Evolutionary conservation across 1,140 invertebrate genomes (phyloP), one percentile per base, ranked within the genome.

Genomic region (Heliconius melpomene): DNA sequence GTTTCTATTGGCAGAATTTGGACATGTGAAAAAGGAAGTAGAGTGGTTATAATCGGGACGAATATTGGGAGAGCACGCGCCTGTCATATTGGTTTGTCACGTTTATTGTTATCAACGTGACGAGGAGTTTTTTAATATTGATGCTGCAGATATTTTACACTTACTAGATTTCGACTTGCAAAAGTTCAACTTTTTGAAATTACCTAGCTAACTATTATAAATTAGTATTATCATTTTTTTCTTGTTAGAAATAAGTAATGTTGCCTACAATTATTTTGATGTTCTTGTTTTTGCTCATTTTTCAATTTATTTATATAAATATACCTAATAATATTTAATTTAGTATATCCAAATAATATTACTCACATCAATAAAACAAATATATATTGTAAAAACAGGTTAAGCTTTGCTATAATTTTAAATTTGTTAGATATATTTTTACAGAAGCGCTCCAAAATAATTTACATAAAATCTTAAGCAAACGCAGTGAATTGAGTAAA

Each of bases 391-490:
- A 77, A 71, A 36, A 71, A 60, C 26, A 72, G 7, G 8, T 73
- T 72, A n/a, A 54, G 72, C 46, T 16, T 20, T 72, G 71, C 18
- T 36, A 40, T 38, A 70, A 75, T 81, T 71, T 81, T 70, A 75
- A 81, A 78, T 80, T 73, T 77, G 32, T 74, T 23, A 72, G 75
- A 26, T 78, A 40, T 78, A 79, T 81, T 83, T 83, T 84, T 85
- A 81, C 77, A 74, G 82, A 79, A 79, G 82, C 83, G 85, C 81
- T 85, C 77, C 85, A 88, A 87, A 91, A 89, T 89, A 91, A 91
- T 91, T 91, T 91, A 88, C 85, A 88, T 90, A 89, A 91, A 91
- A 90, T 91, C 86, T 91, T 89, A 85, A 90, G 88, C 82, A 91
- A 91, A 89, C 88, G 85, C 87, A 87, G 85, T 77, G 86, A 89